These are phyloP conservation scores for Hexactinellida sp. DNA, from an alignment of 37 sponge, comb jelly and placozoan genomes.

Conservation along the genomic window DNA sequence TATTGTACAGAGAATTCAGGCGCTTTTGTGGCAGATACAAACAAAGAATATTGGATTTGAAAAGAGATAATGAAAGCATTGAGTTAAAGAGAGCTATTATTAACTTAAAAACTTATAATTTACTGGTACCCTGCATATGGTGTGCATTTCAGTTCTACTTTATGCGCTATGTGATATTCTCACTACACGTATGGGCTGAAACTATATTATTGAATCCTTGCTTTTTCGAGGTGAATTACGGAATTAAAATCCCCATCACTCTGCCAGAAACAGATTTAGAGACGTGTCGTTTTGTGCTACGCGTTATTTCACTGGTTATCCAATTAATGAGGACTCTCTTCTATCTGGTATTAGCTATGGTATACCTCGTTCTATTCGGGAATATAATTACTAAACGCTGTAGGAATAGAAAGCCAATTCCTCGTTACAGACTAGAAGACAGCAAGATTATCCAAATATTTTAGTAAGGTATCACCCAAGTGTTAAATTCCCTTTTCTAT, in stretches of 20 bases:
- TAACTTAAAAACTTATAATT: neutral
- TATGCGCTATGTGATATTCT: neutral
- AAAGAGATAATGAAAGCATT: neutral
- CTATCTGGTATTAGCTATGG: neutral
- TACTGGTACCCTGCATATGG: neutral
- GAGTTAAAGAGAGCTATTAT: neutral
- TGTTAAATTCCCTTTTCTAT: too few species aligned
- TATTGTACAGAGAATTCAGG: neutral
- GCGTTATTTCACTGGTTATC: neutral
- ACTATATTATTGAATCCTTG: neutral
- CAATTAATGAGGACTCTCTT: neutral
- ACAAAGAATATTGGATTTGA: neutral
- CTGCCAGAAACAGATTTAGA: neutral
- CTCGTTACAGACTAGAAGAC: neutral
- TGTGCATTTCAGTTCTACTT: neutral
- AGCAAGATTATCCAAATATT: too few species aligned
- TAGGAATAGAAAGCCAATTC: neutral
- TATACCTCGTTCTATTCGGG: neutral
- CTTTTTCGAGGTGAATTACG: neutral
- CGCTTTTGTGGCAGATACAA: neutral
- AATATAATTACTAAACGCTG: neutral
- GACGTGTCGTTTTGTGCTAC: neutral
- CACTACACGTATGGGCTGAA: neutral
- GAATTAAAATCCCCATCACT: neutral
- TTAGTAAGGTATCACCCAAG: too few species aligned